Evolutionary conservation across 2,888 invertebrate genomes (phyloP).

Genomic region (Hyposoter didymator): DNA sequence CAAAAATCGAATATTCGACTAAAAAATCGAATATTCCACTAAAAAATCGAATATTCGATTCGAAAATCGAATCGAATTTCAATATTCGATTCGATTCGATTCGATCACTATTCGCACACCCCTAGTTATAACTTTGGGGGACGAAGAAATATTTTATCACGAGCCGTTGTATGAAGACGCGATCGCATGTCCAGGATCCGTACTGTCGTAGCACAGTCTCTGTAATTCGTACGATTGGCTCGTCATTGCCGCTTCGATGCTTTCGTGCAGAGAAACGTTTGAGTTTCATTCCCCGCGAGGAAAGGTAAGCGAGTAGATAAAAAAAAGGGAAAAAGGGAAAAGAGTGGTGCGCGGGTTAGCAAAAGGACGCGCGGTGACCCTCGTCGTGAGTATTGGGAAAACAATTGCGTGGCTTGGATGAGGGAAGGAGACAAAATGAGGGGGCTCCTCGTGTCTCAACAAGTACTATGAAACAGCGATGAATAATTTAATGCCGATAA

Average conservation of each 20-base stretch:
- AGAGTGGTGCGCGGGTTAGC: slow-evolving; percentile 28
- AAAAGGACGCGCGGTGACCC: slow-evolving; percentile 52
- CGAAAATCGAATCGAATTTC: too few species aligned
- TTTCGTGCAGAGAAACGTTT: slow-evolving; percentile 52
- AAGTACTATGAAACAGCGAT: slow-evolving; percentile 69
- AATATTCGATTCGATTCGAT: too few species aligned
- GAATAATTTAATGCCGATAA: slow-evolving; percentile 74
- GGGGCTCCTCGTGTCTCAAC: slow-evolving; percentile 45
- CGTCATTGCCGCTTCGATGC: slow-evolving; percentile 62
- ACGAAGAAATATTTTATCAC: background rate
- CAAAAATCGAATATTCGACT: too few species aligned
- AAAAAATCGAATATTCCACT: too few species aligned
- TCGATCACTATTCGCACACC: too few species aligned
- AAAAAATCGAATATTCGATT: too few species aligned
- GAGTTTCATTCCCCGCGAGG: slow-evolving; percentile 1
- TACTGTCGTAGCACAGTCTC: slow-evolving; percentile 6
- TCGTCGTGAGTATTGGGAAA: slow-evolving; percentile 36
- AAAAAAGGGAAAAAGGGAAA: background rate
- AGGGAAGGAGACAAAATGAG: slow-evolving; percentile 24
- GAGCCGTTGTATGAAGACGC: background rate
- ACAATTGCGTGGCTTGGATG: background rate
- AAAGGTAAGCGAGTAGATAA: slow-evolving; percentile 1
- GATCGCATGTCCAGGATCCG: slow-evolving; percentile 49
- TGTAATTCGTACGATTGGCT: slow-evolving; percentile 66
- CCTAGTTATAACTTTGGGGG: too few species aligned